phyloP scores from a whole-genome alignment of 2,113 vertebrate genomes.

The Protomyctophum bolini region DNA sequence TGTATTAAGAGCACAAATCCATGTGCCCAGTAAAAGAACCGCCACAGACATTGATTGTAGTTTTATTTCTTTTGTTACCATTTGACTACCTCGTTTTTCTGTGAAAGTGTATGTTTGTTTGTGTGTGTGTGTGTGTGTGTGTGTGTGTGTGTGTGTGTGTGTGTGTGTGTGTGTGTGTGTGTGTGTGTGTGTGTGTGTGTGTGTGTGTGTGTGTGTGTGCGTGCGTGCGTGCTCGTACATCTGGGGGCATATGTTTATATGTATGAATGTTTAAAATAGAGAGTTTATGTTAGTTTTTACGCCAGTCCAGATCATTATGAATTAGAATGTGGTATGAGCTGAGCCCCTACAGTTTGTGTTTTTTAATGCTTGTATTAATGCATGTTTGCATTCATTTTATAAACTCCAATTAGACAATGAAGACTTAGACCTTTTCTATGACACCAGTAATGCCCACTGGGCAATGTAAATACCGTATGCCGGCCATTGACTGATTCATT shows the following conservation, averaged over 20 bases:
- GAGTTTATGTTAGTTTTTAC: neutral
- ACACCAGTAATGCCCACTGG: conserved; percentile 13
- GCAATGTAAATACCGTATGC: conserved; percentile 38
- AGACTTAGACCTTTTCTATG: conserved; percentile 14
- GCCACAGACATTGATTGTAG: conserved; percentile 70
- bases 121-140: conserved; percentile 14
- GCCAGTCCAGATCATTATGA: neutral
- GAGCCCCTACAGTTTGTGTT: neutral
- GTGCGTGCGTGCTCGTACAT: neutral
- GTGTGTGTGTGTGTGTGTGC: neutral
- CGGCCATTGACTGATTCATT: neutral
- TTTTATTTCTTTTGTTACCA: conserved; percentile 68
- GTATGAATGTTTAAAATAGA: conserved; percentile 5
- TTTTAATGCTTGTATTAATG: neutral
- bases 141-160: conserved; percentile 47
- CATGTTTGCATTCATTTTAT: conserved; percentile 3
- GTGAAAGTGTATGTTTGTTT: conserved; percentile 61
- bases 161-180: conserved; percentile 31
- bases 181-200: conserved; percentile 8
- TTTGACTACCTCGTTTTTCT: conserved; percentile 91
- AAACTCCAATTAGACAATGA: conserved; percentile 26
- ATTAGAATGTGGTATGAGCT: neutral
- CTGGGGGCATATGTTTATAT: neutral
- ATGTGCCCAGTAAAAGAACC: conserved; percentile 9
- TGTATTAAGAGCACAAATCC: conserved; percentile 40